Base-by-base conservation (phyloP, 2,888 invertebrate species). In the Drosophila robusta region DNA sequence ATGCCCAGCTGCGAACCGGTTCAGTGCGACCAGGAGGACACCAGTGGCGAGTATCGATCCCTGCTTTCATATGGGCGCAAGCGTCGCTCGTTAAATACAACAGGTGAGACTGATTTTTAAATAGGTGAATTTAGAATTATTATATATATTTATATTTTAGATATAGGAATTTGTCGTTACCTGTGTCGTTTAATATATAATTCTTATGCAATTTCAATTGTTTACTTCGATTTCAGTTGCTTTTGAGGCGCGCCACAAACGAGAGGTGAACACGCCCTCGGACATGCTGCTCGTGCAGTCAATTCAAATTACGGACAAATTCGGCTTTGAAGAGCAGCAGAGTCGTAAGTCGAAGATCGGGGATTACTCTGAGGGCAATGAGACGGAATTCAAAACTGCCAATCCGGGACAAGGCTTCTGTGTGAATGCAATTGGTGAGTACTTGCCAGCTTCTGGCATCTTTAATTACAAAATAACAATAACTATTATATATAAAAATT, bases 1-100 rank as follows among this genome's bases (percentile, higher is more conserved):
- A 96, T 98, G 95, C 98, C 98, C 24, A 94, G 95, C 44, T 98
- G 98, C 92, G 97, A 97, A 91, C 98, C 98, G 8, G 97, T 98
- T 9, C 96, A 97, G 90, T 98, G 98, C 91, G 96, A 97, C 88
- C 95, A 96, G 84, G 95, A 95, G 87, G 97, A 97, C 88, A 95
- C 95, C 52, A 96, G 96, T 65, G 97, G 97, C 70, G 96, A 97
- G 89, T 94, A 96, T 63, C 95, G 96, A 80, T 96, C 97, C 60
- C 94, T 97, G 76, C 94, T 95, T 80, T 97, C 97, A 44, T 97
- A 95, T 93, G 98, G 98, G 70, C 87, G 88, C 49, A 96, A 96
- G 93, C 94, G 96, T 89, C 94, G 95, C 93, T 95, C 94, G 90
- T 94, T 93, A 78, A 94, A 92, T 76, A 75, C 70, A 45, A 92